Evolutionary conservation across 2,888 invertebrate species (phyloP).

Genomic region (Uloborus plumipes): DNA sequence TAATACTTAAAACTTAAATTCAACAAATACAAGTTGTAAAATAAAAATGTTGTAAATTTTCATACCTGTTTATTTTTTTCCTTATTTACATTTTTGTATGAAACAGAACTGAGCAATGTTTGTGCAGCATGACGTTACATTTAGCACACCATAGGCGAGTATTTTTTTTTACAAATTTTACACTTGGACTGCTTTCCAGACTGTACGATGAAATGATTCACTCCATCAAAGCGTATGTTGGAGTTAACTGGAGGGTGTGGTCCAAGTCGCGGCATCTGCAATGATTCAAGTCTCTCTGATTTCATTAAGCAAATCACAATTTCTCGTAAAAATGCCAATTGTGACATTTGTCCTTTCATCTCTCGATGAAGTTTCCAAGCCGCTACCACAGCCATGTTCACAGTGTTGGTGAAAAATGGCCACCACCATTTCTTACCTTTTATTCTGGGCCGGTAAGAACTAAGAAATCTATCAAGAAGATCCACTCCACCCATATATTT

Average conservation of each 20-base stretch:
- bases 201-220: slow-evolving; percentile 6
- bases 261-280: background rate
- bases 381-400: background rate
- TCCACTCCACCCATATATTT: background rate
- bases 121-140: no score
- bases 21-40: no score
- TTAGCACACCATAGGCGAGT: no score
- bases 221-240: background rate
- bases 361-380: background rate
- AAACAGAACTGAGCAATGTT: no score
- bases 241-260: background rate
- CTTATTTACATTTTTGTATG: no score
- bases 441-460: slow-evolving; percentile 1
- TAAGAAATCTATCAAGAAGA: background rate
- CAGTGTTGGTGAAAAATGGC: no score
- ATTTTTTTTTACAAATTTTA: background rate
- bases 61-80: no score
- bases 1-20: no score
- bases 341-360: background rate
- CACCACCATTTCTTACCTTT: slow-evolving; percentile 1
- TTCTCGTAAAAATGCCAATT: background rate
- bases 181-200: background rate
- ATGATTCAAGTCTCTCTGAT: background rate
- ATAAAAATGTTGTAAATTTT: no score
- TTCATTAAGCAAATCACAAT: background rate